Percentiles rank a stretch among this genome's conserved stretches.
Evolutionary conservation across 2,888 invertebrate species (phyloP).

Genomic region (Aporophyla nigra): DNA sequence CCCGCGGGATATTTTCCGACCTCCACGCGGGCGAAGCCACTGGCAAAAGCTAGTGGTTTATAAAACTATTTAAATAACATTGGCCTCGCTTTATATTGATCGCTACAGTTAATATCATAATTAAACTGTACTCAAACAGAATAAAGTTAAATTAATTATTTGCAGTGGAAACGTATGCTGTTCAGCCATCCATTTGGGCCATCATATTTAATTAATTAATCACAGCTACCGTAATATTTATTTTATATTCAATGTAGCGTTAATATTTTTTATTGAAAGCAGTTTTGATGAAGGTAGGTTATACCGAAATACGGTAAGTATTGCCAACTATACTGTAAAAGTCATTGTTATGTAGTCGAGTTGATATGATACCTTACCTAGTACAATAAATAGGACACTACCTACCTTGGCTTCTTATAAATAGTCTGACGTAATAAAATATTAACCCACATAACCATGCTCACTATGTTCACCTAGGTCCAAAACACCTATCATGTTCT

Average conservation of each 20-base stretch:
- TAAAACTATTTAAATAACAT: constrained; percentile 44
- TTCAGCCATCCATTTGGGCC: constrained; percentile 16
- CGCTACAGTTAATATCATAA: constrained; percentile 30
- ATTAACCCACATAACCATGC: too few relatives aligned
- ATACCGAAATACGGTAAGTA: neutral
- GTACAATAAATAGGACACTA: too few relatives aligned
- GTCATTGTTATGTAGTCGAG: too few relatives aligned
- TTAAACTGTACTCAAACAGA: constrained; percentile 40
- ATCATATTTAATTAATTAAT: constrained; percentile 43
- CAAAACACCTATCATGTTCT: neutral
- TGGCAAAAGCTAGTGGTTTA: too few relatives aligned
- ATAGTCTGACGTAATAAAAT: too few relatives aligned
- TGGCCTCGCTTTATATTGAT: constrained; percentile 33
- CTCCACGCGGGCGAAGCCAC: too few relatives aligned
- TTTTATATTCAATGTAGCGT: neutral
- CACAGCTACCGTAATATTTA: constrained; percentile 1
- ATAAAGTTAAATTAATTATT: constrained; percentile 46
- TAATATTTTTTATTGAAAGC: neutral
- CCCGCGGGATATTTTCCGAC: too few relatives aligned
- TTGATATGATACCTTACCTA: too few relatives aligned
- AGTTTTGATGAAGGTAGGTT: too few relatives aligned
- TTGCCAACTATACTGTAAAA: neutral
- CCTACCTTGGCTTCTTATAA: neutral
- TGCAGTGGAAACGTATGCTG: constrained; percentile 29
- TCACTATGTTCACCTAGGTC: neutral